Evolutionary conservation across 2,797 vertebrate species (phyloP).

Genomic region (Anableps anableps): DNA sequence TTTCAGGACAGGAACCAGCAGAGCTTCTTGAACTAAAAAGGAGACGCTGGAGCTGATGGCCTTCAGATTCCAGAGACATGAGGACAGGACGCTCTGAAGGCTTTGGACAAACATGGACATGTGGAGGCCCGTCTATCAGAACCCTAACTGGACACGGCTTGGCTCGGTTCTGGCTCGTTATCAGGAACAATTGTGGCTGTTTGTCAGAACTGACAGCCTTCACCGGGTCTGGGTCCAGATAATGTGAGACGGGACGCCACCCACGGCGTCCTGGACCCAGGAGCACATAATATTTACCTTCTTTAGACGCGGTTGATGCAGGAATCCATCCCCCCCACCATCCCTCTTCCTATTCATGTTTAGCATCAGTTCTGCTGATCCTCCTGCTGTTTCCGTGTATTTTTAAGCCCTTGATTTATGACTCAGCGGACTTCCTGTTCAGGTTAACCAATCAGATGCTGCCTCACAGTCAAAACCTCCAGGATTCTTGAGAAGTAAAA

Average conservation of each 20-base stretch:
- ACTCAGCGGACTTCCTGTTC: background rate
- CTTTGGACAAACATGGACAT: constrained; percentile 25
- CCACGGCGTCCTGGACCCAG: no score
- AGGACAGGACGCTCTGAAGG: background rate
- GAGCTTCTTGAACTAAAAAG: background rate
- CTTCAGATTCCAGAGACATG: constrained; percentile 1
- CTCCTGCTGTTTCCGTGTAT: background rate
- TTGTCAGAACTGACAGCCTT: background rate
- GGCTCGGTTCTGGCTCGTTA: background rate
- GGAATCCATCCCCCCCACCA: no score
- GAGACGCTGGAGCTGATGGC: background rate
- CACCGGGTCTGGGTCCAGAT: background rate
- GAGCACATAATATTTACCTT: background rate
- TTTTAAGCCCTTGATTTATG: no score
- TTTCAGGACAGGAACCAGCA: no score
- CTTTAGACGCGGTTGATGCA: background rate
- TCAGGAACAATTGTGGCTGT: background rate
- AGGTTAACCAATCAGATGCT: background rate
- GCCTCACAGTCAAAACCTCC: no score
- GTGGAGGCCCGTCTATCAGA: background rate
- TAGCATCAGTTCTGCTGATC: no score
- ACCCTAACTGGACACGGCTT: background rate
- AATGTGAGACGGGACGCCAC: background rate
- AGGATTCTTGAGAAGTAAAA: no score
- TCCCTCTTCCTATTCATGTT: no score